A percentile compares a stretch with the other conserved stretches of the same genome.
phyloP scores from a whole-genome alignment of 1,140 invertebrate genomes.

The Arctopsyche grandis region DNA sequence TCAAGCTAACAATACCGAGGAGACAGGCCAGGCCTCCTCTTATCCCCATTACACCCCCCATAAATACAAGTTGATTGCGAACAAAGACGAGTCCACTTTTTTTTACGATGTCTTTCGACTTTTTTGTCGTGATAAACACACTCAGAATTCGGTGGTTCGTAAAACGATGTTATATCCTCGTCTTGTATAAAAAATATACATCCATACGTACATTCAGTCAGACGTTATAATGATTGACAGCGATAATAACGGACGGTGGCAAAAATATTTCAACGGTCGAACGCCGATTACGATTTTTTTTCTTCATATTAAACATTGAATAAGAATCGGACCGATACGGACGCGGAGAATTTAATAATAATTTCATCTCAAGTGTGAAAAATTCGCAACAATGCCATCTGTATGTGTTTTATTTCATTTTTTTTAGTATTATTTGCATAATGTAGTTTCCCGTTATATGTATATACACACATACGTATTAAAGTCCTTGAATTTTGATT shows the following conservation, averaged over 20 bases:
- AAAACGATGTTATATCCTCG: background rate
- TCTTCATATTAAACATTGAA: background rate
- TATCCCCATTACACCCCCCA: constrained; percentile 28
- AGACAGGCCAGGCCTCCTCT: too few species aligned
- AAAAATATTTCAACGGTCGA: constrained; percentile 22
- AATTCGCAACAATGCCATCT: too few species aligned
- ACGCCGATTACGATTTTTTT: background rate
- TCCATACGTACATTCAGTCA: background rate
- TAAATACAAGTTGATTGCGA: constrained; percentile 41
- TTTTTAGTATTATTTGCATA: too few species aligned
- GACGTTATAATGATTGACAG: constrained; percentile 5
- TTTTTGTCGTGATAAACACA: background rate
- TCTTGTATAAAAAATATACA: background rate
- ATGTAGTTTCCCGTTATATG: background rate
- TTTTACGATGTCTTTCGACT: background rate
- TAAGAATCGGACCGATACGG: background rate
- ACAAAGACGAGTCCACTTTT: background rate
- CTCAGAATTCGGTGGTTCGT: constrained; percentile 4
- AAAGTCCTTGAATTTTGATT: too few species aligned
- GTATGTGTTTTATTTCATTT: too few species aligned
- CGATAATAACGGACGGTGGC: constrained; percentile 23
- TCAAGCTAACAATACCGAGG: constrained; percentile 39
- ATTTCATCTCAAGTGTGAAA: too few species aligned
- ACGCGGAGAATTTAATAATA: too few species aligned
- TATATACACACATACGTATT: background rate